These are phyloP conservation scores for Leptocoma aspasia DNA, from an alignment of 2,113 vertebrate species.

Conservation along the genomic window DNA sequence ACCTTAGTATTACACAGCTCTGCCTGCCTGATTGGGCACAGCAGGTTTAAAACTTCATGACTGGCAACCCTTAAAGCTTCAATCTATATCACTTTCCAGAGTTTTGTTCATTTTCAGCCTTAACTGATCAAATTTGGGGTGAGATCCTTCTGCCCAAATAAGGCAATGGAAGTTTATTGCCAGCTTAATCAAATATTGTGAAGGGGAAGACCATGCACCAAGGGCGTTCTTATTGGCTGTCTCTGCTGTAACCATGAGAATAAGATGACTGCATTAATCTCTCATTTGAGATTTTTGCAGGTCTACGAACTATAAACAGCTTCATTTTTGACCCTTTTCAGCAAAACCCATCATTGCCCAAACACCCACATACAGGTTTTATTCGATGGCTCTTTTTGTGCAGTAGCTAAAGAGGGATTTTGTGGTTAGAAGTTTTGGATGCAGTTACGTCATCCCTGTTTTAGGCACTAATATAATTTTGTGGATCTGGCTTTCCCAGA, in stretches of 20 bases:
- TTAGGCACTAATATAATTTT: neutral
- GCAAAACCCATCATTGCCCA: neutral
- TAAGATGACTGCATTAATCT: neutral
- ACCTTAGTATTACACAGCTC: neutral
- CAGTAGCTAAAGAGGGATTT: neutral
- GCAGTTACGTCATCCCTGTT: neutral
- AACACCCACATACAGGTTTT: neutral
- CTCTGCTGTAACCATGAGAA: neutral
- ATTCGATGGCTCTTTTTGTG: accelerated
- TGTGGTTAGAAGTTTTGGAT: neutral
- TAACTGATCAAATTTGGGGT: neutral
- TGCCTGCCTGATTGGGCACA: neutral
- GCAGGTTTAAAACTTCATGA: neutral
- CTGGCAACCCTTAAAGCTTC: neutral
- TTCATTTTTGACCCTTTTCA: neutral
- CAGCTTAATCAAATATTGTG: neutral
- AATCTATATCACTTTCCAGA: neutral
- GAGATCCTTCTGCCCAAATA: neutral
- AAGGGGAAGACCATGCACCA: neutral
- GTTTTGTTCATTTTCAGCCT: neutral
- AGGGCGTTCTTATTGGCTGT: neutral
- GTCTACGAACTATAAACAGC: neutral
- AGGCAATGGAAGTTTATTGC: neutral
- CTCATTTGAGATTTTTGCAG: neutral
- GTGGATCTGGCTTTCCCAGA: neutral